Evolutionary conservation across 2,888 invertebrate species (phyloP), one percentile per base, ranked within the genome.

Genomic region (Galeruca laticollis): DNA sequence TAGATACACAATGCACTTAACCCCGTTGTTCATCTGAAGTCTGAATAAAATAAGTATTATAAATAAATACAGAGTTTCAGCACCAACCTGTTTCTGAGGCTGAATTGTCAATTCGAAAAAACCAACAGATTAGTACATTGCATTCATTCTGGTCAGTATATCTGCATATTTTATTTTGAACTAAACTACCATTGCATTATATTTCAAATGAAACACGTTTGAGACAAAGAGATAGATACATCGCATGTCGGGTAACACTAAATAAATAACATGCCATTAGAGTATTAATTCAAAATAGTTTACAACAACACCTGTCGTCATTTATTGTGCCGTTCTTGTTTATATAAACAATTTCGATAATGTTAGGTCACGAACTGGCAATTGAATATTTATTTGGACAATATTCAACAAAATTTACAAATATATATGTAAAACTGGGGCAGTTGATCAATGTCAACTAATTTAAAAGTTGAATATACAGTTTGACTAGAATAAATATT

Each of bases 341-440:
- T 40, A 40, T 40, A 40, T n/a, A 40, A 40, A 40, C 40, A 40
- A n/a, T 40, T 40, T 40, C n/a, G 40, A 40, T 40, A 13, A 13
- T 40, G 5, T 40, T 40, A 13, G 13, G n/a, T 40, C n/a, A 40
- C 40, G n/a, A 40, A 40, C n/a, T 40, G 11, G 13, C 40, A 40
- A 40, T 13, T 3, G 40, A n/a, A 40, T n/a, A 40, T 2, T 26
- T 26, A 26, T 26, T 26, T 40, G n/a, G 40, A n/a, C 40, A 40
- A 13, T 40, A n/a, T n/a, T 40, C 1, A 40, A 40, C n/a, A n/a
- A 40, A 40, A 2, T 40, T n/a, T 40, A 37, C 10, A 2, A 35
- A 35, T 37, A 11, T 37, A 13, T 37, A 11, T 11, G 11, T 37
- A 37, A 37, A 37, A 37, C 13, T 37, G 0, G 11, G 4, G 37